Conservation (phyloP, 2,888 invertebrate species). For the Ormyrus thymus region DNA sequence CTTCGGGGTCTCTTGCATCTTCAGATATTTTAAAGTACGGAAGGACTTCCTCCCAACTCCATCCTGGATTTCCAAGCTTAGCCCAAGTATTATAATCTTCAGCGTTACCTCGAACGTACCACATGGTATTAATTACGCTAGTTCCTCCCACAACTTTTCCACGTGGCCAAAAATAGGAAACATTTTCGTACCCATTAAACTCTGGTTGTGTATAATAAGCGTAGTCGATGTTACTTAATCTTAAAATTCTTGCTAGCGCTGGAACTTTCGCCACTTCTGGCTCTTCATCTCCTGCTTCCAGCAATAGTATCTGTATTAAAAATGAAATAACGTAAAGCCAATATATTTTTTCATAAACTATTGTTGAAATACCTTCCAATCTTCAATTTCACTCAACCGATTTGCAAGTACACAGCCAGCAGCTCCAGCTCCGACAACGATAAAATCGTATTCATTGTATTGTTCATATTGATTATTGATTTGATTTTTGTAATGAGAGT, state of each 20-base stretch:
- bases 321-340: too few relatives aligned
- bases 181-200: constrained; percentile 78
- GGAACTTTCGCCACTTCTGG: constrained; percentile 82
- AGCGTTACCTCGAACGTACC: constrained; percentile 78
- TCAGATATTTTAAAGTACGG: constrained; percentile 76
- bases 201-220: constrained; percentile 82
- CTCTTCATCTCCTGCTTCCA: constrained; percentile 83
- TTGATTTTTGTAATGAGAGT: not conserved
- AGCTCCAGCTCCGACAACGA: too few relatives aligned
- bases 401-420: too few relatives aligned
- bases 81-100: constrained; percentile 78
- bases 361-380: too few relatives aligned
- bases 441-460: too few relatives aligned
- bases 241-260: constrained; percentile 77
- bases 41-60: constrained; percentile 76
- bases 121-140: constrained; percentile 79
- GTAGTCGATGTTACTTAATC: constrained; percentile 80
- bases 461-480: too few relatives aligned
- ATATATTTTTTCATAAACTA: too few relatives aligned
- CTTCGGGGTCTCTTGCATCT: constrained; percentile 63
- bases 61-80: constrained; percentile 72
- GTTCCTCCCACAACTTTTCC: constrained; percentile 81
- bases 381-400: not conserved
- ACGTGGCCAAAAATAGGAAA: constrained; percentile 80
- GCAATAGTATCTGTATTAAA: constrained; percentile 77